These are phyloP conservation scores for Pseudotriccus pelzelni DNA, from an alignment of 2,797 vertebrate genomes.

Conservation along the genomic window DNA sequence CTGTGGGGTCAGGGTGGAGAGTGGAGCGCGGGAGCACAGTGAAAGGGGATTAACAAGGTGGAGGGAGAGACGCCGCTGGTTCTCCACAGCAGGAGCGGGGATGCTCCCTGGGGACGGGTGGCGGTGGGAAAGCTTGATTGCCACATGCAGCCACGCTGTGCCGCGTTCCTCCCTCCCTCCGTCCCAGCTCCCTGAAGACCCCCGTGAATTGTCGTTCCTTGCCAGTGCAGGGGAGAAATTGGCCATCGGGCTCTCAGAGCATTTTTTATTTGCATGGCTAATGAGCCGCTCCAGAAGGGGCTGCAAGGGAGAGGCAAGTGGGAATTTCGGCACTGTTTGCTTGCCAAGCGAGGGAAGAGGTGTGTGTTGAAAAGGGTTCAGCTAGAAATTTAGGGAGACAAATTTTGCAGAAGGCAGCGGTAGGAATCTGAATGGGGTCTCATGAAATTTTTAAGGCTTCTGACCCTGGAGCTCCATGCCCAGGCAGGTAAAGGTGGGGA, in stretches of 20 bases:
- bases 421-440: neutral
- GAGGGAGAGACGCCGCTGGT: constrained; percentile 30
- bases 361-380: neutral
- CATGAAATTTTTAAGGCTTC: neutral
- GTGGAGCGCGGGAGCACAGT: neutral
- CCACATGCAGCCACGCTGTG: constrained; percentile 42
- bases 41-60: constrained; percentile 35
- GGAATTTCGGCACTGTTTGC: neutral
- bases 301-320: neutral
- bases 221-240: neutral
- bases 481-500: neutral
- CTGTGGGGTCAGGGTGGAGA: neutral
- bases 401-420: neutral
- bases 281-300: constrained; percentile 50
- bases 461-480: neutral
- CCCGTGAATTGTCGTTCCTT: constrained; percentile 54
- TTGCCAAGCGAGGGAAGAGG: neutral
- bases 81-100: neutral
- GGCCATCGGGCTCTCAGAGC: neutral
- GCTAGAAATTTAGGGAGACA: neutral
- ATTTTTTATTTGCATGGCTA: constrained; percentile 61
- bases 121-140: constrained; percentile 73
- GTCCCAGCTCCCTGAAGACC: constrained; percentile 45
- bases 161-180: constrained; percentile 1
- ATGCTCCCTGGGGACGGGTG: constrained; percentile 30